Percentiles rank a stretch among this genome's conserved stretches.
Conservation (phyloP, 2,888 invertebrate genomes). For the Ophioninae sp. region DNA sequence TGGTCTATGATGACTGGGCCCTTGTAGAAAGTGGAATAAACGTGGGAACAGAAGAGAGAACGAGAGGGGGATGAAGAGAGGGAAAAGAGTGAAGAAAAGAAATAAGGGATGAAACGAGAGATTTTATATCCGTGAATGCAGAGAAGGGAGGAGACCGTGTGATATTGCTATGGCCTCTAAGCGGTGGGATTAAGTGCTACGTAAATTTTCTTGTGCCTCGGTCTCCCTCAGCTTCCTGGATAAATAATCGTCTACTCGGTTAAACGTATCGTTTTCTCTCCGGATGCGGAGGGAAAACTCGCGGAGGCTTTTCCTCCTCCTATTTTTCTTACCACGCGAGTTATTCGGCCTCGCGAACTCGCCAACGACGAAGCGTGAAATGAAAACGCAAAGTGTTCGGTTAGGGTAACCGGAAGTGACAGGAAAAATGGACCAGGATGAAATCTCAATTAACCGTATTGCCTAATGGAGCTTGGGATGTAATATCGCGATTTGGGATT, state of each 20-base stretch:
- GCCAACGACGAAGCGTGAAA: slow-evolving; percentile 25
- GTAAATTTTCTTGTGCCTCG: slow-evolving; percentile 75
- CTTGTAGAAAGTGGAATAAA: slow-evolving; percentile 53
- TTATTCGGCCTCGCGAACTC: slow-evolving; percentile 25
- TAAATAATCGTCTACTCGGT: slow-evolving; percentile 75
- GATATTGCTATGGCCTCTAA: slow-evolving; percentile 76
- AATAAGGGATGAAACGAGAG: slow-evolving; percentile 58
- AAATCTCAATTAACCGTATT: slow-evolving; percentile 48
- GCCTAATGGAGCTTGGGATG: neutral
- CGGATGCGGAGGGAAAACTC: slow-evolving; percentile 39
- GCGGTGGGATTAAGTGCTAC: slow-evolving; percentile 80
- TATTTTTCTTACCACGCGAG: slow-evolving; percentile 30
- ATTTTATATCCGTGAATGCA: slow-evolving; percentile 55
- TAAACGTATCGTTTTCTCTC: slow-evolving; percentile 59
- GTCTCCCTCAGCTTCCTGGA: slow-evolving; percentile 67
- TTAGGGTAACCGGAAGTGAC: slow-evolving; percentile 26
- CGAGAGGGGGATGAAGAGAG: slow-evolving; percentile 4
- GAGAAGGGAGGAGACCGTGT: slow-evolving; percentile 42
- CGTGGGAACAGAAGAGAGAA: slow-evolving; percentile 40
- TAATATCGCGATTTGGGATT: neutral
- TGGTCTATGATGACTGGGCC: slow-evolving; percentile 56
- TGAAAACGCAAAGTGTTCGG: slow-evolving; percentile 37
- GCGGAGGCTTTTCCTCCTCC: slow-evolving; percentile 23
- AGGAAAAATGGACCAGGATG: slow-evolving; percentile 19
- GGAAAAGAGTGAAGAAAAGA: slow-evolving; percentile 35